These are phyloP conservation scores for Melanophora roralis DNA, from an alignment of 2,888 invertebrate species.

Conservation along the genomic window DNA sequence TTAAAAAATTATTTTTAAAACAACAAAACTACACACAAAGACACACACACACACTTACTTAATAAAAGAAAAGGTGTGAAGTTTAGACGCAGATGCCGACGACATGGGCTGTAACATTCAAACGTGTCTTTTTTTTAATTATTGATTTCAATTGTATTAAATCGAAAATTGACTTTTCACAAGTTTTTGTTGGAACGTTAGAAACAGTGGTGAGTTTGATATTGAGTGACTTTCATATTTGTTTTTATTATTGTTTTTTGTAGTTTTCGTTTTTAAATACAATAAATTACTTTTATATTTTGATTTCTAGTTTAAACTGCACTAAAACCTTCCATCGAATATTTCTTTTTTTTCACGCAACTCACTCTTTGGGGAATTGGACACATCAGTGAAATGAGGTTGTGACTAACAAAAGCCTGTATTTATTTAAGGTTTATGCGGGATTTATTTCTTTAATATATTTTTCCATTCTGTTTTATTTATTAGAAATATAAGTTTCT, in stretches of 20 bases:
- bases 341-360: slow-evolving; percentile 22
- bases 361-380: slow-evolving; percentile 55
- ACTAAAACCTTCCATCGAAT: slow-evolving; percentile 33
- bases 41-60: not conserved
- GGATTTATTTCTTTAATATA: not conserved
- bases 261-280: not conserved
- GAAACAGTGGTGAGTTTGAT: not conserved
- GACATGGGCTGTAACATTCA: not conserved
- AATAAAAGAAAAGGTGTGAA: slow-evolving; percentile 37
- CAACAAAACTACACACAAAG: not conserved
- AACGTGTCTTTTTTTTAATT: slow-evolving; percentile 13
- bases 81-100: slow-evolving; percentile 27
- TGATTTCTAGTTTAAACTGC: slow-evolving; percentile 5
- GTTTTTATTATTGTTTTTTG: not conserved
- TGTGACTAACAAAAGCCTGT: slow-evolving; percentile 38
- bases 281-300: slow-evolving; percentile 17
- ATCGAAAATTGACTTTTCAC: not conserved
- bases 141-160: not conserved
- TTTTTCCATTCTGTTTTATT: not conserved
- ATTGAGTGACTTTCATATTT: slow-evolving; percentile 54
- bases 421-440: slow-evolving; percentile 31
- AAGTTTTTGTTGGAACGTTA: not conserved
- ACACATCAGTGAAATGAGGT: not conserved
- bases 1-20: not conserved
- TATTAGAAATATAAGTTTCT: not conserved